Conservation (phyloP, 2,888 invertebrate species). For the Pardosa pseudoannulata region DNA sequence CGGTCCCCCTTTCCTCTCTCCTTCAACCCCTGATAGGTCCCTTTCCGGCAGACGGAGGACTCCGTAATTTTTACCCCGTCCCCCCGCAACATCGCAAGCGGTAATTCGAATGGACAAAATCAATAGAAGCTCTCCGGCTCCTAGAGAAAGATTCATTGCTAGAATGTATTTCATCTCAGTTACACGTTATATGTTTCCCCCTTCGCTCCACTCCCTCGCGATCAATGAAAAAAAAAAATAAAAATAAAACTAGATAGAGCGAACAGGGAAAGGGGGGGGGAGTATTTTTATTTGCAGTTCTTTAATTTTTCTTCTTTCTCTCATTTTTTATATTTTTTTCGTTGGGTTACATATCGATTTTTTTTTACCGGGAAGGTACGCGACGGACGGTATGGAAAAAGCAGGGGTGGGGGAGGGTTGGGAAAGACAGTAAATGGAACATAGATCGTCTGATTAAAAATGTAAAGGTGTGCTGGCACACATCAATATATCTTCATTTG, state of each 20-base stretch:
- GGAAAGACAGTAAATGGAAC: not conserved
- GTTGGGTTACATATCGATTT: conserved; percentile 38
- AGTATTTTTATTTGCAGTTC: conserved; percentile 35
- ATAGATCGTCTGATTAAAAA: conserved; percentile 10
- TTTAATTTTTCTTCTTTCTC: conserved; percentile 40
- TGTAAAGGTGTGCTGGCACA: conserved; percentile 9
- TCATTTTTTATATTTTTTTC: not conserved
- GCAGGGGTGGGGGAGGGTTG: not conserved
- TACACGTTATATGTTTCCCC: conserved; percentile 49
- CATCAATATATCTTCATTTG: conserved; percentile 7
- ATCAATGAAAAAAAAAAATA: conserved; percentile 44
- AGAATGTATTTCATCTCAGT: conserved; percentile 67
- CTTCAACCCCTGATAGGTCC: too few species aligned
- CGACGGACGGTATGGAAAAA: not conserved
- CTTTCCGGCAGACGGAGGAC: not conserved
- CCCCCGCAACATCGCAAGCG: conserved; percentile 41
- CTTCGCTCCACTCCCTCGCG: conserved; percentile 13
- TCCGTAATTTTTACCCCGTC: not conserved
- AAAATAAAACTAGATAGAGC: conserved; percentile 13
- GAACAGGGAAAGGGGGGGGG: too few species aligned
- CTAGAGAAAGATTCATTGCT: conserved; percentile 42
- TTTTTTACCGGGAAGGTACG: conserved; percentile 8
- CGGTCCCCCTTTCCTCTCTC: too few species aligned
- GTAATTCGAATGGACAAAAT: conserved; percentile 70
- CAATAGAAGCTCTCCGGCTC: conserved; percentile 42